Evolutionary conservation across 2,113 vertebrate genomes (phyloP), one percentile per base, ranked within the genome.

Genomic region (Columba livia): DNA sequence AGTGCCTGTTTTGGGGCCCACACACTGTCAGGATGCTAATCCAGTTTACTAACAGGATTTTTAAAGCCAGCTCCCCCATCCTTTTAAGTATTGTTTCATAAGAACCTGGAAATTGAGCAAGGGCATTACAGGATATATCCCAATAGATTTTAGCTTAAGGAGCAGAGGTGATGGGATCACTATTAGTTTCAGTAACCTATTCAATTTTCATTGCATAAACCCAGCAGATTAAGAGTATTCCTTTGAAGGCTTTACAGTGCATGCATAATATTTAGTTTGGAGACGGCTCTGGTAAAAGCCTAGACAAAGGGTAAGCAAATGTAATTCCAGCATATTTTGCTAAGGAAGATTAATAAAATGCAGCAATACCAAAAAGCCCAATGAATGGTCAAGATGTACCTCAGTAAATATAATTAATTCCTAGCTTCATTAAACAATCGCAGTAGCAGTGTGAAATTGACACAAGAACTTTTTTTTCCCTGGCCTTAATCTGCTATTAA

Each of bases 1-100:
- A 10, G 4, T 2, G 17, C 9, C 64, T 34, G 11, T 25, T 73
- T 36, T 0, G 0, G 42, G 66, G 28, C 65, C 48, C 78, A 56
- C 47, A 36, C 26, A 18, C 50, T 61, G 26, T 50, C 64, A 64
- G 60, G 60, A 78, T 67, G 42, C 26, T 93, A 70, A 92, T 80
- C 88, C 69, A 47, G 60, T 90, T 96, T 81, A 51, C 40, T 51
- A 24, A 64, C 4, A 1, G 3, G 32, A n/a, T 81, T 92, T 89
- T 74, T 51, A 60, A 74, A 67, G 58, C 47, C 44, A 67, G 62
- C 13, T 85, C 25, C 9, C 24, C 10, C 8, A 14, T 89, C 51
- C 36, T 73, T 81, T 74, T 9, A 61, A 48, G 38, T 32, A 12
- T 42, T 29, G 34, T 61, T 72, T 66, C 28, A 10, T 53, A 61